A percentile compares a stretch with the other conserved stretches of the same genome.
Evolutionary conservation across 2,797 vertebrate species (phyloP).

Genomic region (Alcedo atthis): DNA sequence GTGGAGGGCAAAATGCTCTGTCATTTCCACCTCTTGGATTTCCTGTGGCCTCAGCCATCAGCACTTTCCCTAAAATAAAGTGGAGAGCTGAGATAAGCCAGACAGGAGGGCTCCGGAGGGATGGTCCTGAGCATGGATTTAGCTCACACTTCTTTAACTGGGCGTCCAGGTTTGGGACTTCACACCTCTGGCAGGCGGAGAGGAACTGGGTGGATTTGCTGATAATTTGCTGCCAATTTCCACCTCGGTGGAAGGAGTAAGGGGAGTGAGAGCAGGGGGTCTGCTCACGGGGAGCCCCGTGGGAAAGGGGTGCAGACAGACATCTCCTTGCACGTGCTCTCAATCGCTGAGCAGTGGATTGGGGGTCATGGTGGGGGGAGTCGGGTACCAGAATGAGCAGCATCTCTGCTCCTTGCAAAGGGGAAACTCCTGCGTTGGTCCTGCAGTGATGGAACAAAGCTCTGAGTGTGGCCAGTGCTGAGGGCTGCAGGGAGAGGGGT

Average conservation of each 20-base stretch:
- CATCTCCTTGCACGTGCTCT: background rate
- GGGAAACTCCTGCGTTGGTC: rapidly evolving
- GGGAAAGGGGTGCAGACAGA: background rate
- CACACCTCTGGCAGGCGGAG: background rate
- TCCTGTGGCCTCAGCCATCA: background rate
- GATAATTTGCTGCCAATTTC: conserved; percentile 20
- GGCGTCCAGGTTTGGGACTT: background rate
- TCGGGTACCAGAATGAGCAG: rapidly evolving
- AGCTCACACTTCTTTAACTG: background rate
- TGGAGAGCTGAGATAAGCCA: conserved; percentile 12
- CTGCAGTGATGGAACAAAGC: background rate
- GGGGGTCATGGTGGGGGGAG: background rate
- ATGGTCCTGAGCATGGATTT: background rate
- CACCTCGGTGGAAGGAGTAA: rapidly evolving
- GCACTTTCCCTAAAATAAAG: background rate
- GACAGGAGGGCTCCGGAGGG: background rate
- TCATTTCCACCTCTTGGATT: background rate
- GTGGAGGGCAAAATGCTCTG: background rate
- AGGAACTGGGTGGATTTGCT: background rate
- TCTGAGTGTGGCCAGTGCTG: background rate
- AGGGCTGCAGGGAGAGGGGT: background rate
- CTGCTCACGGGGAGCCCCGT: rapidly evolving
- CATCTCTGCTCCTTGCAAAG: rapidly evolving
- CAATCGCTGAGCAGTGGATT: rapidly evolving
- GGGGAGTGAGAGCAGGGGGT: background rate